Evolutionary conservation across 2,888 invertebrate genomes (phyloP), one percentile per base, ranked within the genome.

Genomic region (Pelosia muscerda): DNA sequence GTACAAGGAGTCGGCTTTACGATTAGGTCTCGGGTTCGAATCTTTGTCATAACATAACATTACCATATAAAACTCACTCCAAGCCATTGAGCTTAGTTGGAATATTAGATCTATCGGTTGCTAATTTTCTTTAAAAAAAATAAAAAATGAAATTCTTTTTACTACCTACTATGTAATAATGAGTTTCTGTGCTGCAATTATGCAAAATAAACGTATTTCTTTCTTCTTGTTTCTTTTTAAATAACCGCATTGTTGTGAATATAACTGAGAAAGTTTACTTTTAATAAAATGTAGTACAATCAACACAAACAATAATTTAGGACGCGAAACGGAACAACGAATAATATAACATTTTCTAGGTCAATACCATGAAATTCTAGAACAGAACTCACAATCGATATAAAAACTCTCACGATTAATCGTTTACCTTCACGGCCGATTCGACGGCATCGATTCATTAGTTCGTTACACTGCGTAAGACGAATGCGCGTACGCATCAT

Each of bases 401-500:
- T 58, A 63, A 69, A 59, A 63, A 60, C 58, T 69, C 59, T 66
- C 60, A 63, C 69, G 63, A 63, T 56, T 70, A 66, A 63, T 59
- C 34, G 66, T 55, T 59, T 63, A 70, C 63, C 55, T 70, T 70
- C 69, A 70, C 66, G 66, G 63, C 31, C 60, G n/a, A 63, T 25
- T 62, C 69, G 10, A 63, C 59, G n/a, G 25, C 69, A 74, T 73
- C 72, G 71, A 71, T 75, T 77, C 55, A 69, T 79, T 63, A 72
- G 64, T 63, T 66, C 56, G 59, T 65, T 70, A 60, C 58, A 57
- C 31, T 53, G 26, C 61, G 66, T 72, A 68, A 69, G 31, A 69
- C 63, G 60, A 67, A 78, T 75, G 79, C 77, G 81, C 82, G 76
- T 82, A 83, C 86, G 86, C 87, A 87, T 85, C 80, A 77, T 71